These are phyloP conservation scores for Euborellia annulipes DNA, from an alignment of 1,140 invertebrate genomes.

Conservation along the genomic window DNA sequence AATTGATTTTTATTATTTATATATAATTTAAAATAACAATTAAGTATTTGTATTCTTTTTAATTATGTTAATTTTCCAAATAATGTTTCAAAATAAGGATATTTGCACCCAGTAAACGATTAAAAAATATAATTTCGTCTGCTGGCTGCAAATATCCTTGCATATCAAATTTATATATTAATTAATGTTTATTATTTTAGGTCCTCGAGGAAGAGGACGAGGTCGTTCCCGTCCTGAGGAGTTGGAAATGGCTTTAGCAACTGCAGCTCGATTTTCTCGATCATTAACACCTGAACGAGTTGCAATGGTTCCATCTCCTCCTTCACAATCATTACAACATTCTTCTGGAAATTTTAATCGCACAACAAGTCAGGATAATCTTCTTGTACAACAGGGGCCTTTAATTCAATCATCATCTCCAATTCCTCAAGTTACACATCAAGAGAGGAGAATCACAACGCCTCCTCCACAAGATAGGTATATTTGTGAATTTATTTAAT, in stretches of 20 bases:
- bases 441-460: slow-evolving; percentile 1
- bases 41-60: no score
- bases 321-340: neutral
- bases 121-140: no score
- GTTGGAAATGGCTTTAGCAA: slow-evolving; percentile 18
- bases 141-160: no score
- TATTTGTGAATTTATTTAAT: slow-evolving; percentile 2
- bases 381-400: neutral
- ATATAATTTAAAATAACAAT: no score
- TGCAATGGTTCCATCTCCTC: slow-evolving; percentile 1
- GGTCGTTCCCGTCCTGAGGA: slow-evolving; percentile 32
- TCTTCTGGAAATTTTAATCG: neutral
- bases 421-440: neutral
- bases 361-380: neutral
- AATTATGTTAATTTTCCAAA: no score
- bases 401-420: slow-evolving; percentile 3
- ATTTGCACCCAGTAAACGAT: no score
- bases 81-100: no score
- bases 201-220: slow-evolving; percentile 28
- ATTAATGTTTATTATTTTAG: no score
- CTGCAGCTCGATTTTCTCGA: slow-evolving; percentile 20
- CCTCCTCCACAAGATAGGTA: neutral
- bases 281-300: slow-evolving; percentile 33
- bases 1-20: no score
- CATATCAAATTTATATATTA: no score